Conservation (phyloP, 2,113 vertebrate genomes). For the Capreolus pygargus region DNA sequence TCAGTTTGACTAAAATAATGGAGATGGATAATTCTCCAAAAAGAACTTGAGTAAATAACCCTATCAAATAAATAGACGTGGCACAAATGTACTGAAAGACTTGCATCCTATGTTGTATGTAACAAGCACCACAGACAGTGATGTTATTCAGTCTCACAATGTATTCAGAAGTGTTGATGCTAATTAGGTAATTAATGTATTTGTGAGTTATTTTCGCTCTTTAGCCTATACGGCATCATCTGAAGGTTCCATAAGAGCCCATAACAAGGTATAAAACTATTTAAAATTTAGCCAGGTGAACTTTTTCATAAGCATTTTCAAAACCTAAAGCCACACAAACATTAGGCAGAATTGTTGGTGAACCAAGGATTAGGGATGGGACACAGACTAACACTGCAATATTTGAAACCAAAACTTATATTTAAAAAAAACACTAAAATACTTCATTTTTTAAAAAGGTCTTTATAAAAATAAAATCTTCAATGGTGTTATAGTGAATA, state of each 20-base stretch:
- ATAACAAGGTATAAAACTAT: background rate
- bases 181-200: background rate
- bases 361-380: background rate
- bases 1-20: background rate
- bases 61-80: background rate
- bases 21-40: background rate
- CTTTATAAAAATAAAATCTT: background rate
- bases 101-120: rapidly evolving
- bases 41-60: background rate
- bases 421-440: background rate
- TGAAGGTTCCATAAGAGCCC: background rate
- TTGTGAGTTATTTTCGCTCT: background rate
- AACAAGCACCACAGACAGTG: background rate
- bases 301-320: background rate
- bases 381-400: background rate
- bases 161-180: background rate
- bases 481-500: background rate
- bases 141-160: background rate
- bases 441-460: background rate
- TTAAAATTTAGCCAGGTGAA: background rate
- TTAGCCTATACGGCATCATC: background rate
- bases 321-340: background rate
- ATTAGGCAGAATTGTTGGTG: background rate
- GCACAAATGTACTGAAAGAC: background rate
- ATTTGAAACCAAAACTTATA: background rate